Conservation (phyloP, 1,140 invertebrate genomes). For the Cecropterus lyciades region DNA sequence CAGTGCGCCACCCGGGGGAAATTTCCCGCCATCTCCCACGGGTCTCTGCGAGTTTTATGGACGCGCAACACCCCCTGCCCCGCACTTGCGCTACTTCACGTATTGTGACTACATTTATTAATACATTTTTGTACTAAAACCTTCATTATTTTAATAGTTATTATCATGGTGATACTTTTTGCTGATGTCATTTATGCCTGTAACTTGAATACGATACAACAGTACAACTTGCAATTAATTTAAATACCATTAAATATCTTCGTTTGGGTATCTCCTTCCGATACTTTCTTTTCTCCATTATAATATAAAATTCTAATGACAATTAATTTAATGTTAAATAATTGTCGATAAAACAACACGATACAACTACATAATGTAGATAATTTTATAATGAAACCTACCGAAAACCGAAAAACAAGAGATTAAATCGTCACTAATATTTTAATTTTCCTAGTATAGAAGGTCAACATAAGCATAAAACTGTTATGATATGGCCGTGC, state of each 20-base stretch:
- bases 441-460: too few species aligned
- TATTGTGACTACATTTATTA: not conserved
- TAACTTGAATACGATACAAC: not conserved
- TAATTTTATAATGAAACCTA: too few species aligned
- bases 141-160: not conserved
- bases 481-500: constrained; percentile 81
- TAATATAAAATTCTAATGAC: too few species aligned
- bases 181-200: not conserved
- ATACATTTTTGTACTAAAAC: not conserved
- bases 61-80: constrained; percentile 53
- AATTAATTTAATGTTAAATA: too few species aligned
- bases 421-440: constrained; percentile 15
- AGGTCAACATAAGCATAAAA: constrained; percentile 52
- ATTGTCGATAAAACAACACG: too few species aligned
- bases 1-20: constrained; percentile 74
- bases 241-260: too few species aligned
- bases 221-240: not conserved
- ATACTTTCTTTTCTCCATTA: too few species aligned
- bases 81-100: not conserved
- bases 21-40: constrained; percentile 77
- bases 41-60: constrained; percentile 82
- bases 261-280: too few species aligned
- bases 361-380: too few species aligned
- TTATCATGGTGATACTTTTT: not conserved
- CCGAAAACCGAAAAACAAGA: too few species aligned